Evolutionary conservation across 2,113 vertebrate genomes (phyloP).

Genomic region (Corythornis cristatus): DNA sequence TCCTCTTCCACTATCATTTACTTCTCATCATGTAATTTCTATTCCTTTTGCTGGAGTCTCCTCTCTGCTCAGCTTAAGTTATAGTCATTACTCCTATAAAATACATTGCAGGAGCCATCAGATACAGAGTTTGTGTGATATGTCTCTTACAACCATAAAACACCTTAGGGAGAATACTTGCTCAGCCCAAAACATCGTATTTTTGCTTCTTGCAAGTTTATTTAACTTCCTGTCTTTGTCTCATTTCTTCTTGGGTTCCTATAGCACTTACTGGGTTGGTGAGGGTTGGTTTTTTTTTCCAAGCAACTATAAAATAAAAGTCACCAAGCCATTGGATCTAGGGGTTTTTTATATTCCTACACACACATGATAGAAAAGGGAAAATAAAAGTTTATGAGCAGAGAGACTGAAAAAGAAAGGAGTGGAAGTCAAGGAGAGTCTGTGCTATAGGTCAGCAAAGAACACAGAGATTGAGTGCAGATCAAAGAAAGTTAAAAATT

Average conservation of each 20-base stretch:
- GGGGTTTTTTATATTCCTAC: neutral
- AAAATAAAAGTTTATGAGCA: constrained; percentile 50
- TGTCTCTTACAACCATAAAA: constrained; percentile 53
- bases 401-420: constrained; percentile 43
- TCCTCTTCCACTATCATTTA: neutral
- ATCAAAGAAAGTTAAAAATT: constrained; percentile 75
- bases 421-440: constrained; percentile 48
- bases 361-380: neutral
- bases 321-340: constrained; percentile 9
- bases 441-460: constrained; percentile 63
- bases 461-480: constrained; percentile 64
- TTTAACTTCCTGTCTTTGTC: constrained; percentile 53
- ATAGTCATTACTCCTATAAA: constrained; percentile 34
- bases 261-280: neutral
- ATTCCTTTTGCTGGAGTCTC: neutral
- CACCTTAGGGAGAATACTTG: constrained; percentile 42
- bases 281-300: neutral
- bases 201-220: constrained; percentile 65
- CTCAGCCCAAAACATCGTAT: neutral
- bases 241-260: constrained; percentile 41
- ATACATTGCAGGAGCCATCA: constrained; percentile 28
- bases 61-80: constrained; percentile 6
- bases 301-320: constrained; percentile 43
- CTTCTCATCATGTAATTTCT: constrained; percentile 15
- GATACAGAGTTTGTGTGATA: constrained; percentile 40